These are phyloP conservation scores for Rhynchomys soricoides DNA, from an alignment of 2,113 vertebrate genomes.

Conservation along the genomic window DNA sequence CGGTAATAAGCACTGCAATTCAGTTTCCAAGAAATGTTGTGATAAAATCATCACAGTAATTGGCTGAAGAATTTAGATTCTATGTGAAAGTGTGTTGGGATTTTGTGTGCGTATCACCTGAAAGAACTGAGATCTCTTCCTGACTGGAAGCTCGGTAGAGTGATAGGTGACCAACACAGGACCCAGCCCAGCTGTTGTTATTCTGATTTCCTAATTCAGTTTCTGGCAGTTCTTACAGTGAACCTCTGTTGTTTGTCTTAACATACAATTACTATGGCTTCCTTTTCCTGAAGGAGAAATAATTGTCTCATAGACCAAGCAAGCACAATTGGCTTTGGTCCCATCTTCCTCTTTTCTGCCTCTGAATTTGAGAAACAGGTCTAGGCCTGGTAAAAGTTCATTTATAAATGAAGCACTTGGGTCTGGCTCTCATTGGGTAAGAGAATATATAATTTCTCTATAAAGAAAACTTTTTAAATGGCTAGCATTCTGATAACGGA, in stretches of 20 bases:
- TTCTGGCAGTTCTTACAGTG: constrained; percentile 62
- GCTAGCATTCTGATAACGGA: neutral
- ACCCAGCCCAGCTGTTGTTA: constrained; percentile 59
- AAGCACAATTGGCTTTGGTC: constrained; percentile 63
- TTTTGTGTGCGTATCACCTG: neutral
- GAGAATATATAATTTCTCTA: constrained; percentile 19
- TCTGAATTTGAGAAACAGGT: constrained; percentile 71
- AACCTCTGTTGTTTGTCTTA: constrained; percentile 72
- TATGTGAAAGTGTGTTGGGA: neutral
- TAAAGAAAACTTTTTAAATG: constrained; percentile 55
- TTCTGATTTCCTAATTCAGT: constrained; percentile 74
- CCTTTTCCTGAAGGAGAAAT: constrained; percentile 69
- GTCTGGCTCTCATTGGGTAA: constrained; percentile 60
- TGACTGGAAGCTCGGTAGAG: constrained; percentile 38
- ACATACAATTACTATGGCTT: constrained; percentile 69
- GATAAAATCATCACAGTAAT: constrained; percentile 55
- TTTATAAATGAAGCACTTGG: constrained; percentile 63
- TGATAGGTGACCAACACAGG: constrained; percentile 62
- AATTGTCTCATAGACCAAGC: constrained; percentile 62
- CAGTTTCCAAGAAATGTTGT: constrained; percentile 24
- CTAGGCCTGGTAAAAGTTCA: constrained; percentile 71
- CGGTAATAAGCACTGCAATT: constrained; percentile 15
- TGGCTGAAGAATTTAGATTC: constrained; percentile 60
- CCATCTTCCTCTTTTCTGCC: constrained; percentile 62
- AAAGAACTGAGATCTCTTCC: neutral